phyloP scores from a whole-genome alignment of 35 echinoderm and acorn worm species.

The Holothuria glaberrima region DNA sequence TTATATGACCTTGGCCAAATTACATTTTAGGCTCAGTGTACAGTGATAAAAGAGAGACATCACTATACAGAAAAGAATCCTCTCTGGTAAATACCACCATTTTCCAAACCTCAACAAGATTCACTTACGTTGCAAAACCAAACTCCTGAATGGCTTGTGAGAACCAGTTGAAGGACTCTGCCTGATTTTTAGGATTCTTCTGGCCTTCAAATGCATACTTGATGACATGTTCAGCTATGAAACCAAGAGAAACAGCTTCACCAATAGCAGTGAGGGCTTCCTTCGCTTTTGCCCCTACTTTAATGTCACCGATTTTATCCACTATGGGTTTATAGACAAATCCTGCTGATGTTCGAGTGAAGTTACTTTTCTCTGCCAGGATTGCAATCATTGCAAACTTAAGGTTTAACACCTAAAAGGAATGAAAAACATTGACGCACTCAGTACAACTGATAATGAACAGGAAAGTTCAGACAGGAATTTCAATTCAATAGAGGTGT shows the following conservation, averaged over 20 bases:
- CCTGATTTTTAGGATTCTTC: constrained; percentile 99
- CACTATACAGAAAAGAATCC: too few relatives aligned
- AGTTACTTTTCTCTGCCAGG: constrained; percentile 87
- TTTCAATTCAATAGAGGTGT: too few relatives aligned
- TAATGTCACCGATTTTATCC: constrained; percentile 97
- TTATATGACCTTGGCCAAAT: too few relatives aligned
- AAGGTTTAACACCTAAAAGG: constrained; percentile 85
- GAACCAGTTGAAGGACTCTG: constrained; percentile 90
- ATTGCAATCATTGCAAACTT: constrained; percentile 82
- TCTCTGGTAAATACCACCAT: too few relatives aligned
- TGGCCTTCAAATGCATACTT: constrained; percentile 89
- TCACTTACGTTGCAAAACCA: constrained; percentile 94
- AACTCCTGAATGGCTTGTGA: constrained; percentile 96
- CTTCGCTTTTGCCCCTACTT: constrained; percentile 80
- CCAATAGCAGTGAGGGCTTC: constrained; percentile 82
- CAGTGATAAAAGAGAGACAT: too few relatives aligned
- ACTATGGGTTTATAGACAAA: constrained; percentile 69
- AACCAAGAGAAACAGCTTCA: constrained; percentile 77
- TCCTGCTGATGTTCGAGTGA: constrained; percentile 67
- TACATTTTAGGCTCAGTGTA: too few relatives aligned
- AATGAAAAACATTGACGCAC: constrained; percentile 4
- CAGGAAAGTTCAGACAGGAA: neutral
- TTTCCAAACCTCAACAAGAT: neutral
- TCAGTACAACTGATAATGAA: neutral
- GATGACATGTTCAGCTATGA: constrained; percentile 61